These are phyloP conservation scores for Eugnorisma glareosa DNA, from an alignment of 2,888 invertebrate species.

Conservation along the genomic window DNA sequence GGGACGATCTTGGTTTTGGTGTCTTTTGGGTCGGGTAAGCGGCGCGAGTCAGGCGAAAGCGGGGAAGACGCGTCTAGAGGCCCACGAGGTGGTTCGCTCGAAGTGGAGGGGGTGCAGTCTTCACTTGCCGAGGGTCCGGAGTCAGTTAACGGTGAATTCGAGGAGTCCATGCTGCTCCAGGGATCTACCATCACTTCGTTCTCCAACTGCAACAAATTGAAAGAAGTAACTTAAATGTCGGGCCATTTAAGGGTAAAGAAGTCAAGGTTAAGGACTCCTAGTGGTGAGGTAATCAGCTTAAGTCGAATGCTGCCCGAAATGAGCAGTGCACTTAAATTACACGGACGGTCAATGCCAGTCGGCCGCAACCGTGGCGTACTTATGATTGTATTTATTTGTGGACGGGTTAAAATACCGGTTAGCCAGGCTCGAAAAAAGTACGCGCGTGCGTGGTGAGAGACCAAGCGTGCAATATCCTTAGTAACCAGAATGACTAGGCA, in stretches of 20 bases:
- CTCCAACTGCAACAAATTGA: constrained; percentile 89
- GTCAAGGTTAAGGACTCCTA: constrained; percentile 75
- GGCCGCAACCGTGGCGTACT: constrained; percentile 67
- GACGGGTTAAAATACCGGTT: constrained; percentile 76
- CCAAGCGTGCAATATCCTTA: constrained; percentile 68
- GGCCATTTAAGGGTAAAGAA: constrained; percentile 70
- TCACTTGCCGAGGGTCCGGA: constrained; percentile 89
- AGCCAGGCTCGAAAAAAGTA: constrained; percentile 67
- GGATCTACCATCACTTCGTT: constrained; percentile 90
- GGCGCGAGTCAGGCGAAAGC: constrained; percentile 80
- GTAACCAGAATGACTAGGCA: constrained; percentile 59
- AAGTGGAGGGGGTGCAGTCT: constrained; percentile 88
- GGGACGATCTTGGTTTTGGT: constrained; percentile 74
- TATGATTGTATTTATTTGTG: constrained; percentile 76
- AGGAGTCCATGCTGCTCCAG: constrained; percentile 90
- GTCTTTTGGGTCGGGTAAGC: constrained; percentile 82
- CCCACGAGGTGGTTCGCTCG: constrained; percentile 82
- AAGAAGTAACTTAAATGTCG: constrained; percentile 64
- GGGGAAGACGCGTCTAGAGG: constrained; percentile 78
- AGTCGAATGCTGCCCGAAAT: constrained; percentile 76
- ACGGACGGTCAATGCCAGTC: constrained; percentile 80
- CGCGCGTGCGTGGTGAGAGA: constrained; percentile 54
- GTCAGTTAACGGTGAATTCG: constrained; percentile 89
- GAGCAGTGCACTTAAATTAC: constrained; percentile 71
- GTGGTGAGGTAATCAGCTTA: constrained; percentile 76